Conservation (phyloP, 1,140 invertebrate genomes). For the Chironomus tepperi region DNA sequence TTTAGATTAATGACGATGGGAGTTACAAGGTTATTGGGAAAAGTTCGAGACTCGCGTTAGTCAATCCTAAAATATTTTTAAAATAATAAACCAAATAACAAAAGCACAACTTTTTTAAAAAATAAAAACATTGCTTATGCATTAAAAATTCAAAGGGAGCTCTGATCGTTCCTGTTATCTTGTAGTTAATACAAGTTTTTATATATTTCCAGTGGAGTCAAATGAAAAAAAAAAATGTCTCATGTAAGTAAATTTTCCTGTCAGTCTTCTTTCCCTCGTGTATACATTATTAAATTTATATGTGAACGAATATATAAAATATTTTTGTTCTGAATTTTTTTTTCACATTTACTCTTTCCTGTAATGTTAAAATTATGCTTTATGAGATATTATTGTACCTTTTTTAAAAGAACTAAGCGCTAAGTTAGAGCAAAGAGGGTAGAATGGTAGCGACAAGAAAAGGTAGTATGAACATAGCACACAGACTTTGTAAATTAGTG, state of each 20-base stretch:
- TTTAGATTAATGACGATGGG: background rate
- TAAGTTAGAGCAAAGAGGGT: no score
- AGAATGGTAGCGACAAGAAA: background rate
- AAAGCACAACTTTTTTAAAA: no score
- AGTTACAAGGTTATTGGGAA: background rate
- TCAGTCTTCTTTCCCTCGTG: background rate
- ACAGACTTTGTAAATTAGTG: constrained; percentile 2
- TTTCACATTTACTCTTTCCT: background rate
- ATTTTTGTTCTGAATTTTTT: background rate
- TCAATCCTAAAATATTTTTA: background rate
- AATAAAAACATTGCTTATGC: no score
- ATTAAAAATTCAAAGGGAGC: no score
- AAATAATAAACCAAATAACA: no score
- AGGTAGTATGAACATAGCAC: background rate
- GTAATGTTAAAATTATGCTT: constrained; percentile 9
- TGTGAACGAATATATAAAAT: background rate
- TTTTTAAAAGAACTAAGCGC: background rate
- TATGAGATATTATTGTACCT: background rate
- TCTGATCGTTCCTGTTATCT: no score
- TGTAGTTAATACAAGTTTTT: no score
- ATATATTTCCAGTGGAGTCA: no score
- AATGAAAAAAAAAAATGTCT: background rate
- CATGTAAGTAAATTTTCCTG: constrained; percentile 17
- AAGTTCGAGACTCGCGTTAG: background rate
- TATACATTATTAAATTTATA: background rate